Percentiles rank a stretch among this genome's conserved stretches.
These are phyloP conservation scores for Laodelphax striatellus DNA, from an alignment of 1,140 invertebrate genomes.

Conservation along the genomic window DNA sequence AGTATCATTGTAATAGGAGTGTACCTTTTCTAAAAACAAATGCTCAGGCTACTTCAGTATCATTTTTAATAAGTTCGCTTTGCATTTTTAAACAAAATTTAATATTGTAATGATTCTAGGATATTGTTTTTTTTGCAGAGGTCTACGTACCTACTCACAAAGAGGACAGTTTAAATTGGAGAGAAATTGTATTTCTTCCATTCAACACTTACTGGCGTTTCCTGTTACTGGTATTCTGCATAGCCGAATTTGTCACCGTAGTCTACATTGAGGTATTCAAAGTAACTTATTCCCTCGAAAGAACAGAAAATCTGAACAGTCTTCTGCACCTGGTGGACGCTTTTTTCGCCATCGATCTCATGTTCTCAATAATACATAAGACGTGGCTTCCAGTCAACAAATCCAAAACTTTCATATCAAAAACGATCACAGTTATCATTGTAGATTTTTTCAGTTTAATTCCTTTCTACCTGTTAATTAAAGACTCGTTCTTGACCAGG, in stretches of 20 bases:
- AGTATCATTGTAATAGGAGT: no score
- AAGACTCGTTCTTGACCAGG: not conserved
- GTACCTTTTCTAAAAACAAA: no score
- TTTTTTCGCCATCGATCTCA: not conserved
- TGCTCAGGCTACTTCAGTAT: no score
- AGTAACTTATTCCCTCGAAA: not conserved
- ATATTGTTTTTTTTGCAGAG: no score
- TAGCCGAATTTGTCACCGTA: not conserved
- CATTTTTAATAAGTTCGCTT: no score
- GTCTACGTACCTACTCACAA: not conserved
- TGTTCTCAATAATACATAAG: not conserved
- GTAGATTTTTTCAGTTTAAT: not conserved
- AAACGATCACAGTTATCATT: not conserved
- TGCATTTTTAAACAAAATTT: no score
- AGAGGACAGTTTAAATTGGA: not conserved
- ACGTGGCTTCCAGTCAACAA: not conserved
- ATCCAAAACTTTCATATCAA: not conserved
- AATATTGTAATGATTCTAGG: no score
- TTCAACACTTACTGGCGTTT: not conserved
- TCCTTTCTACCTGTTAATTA: not conserved
- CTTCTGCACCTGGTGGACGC: not conserved
- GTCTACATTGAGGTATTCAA: not conserved
- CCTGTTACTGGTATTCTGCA: not conserved
- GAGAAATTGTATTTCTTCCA: not conserved
- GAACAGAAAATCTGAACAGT: not conserved